A percentile compares a stretch with the other conserved stretches of the same genome.
phyloP scores from a whole-genome alignment of 2,113 vertebrate genomes.

The Holacanthus passer region DNA sequence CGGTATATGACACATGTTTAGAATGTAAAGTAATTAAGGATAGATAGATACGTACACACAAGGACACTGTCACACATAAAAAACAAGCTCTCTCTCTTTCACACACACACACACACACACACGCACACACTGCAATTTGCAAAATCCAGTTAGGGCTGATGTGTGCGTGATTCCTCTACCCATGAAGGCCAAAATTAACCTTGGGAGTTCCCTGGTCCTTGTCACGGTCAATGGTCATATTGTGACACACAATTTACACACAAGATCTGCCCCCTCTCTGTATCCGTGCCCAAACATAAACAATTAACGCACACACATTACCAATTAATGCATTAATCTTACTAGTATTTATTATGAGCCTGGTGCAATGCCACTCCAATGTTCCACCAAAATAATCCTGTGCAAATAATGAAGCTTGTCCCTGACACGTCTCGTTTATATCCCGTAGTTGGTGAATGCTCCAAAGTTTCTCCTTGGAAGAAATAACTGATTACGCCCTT shows the following conservation, averaged over 20 bases:
- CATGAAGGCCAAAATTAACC: slow-evolving; percentile 13
- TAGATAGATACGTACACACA: background rate
- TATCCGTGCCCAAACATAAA: slow-evolving; percentile 4
- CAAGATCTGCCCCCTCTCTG: background rate
- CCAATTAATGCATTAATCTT: background rate
- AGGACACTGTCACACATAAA: background rate
- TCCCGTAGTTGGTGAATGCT: background rate
- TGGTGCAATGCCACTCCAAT: background rate
- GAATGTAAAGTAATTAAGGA: background rate
- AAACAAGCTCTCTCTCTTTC: background rate
- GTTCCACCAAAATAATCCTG: background rate
- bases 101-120: background rate
- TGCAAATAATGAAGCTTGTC: background rate
- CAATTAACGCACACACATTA: background rate
- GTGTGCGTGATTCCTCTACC: background rate
- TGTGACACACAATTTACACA: slow-evolving; percentile 12
- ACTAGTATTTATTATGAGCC: background rate
- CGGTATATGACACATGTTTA: background rate
- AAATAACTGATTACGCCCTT: slow-evolving; percentile 1
- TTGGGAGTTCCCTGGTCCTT: slow-evolving; percentile 13
- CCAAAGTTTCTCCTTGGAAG: background rate
- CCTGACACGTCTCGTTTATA: background rate
- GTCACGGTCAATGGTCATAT: background rate
- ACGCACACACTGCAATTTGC: background rate
- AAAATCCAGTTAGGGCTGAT: background rate